Evolutionary conservation across 2,113 vertebrate genomes (phyloP).

Genomic region (Opisthocomus hoazin): DNA sequence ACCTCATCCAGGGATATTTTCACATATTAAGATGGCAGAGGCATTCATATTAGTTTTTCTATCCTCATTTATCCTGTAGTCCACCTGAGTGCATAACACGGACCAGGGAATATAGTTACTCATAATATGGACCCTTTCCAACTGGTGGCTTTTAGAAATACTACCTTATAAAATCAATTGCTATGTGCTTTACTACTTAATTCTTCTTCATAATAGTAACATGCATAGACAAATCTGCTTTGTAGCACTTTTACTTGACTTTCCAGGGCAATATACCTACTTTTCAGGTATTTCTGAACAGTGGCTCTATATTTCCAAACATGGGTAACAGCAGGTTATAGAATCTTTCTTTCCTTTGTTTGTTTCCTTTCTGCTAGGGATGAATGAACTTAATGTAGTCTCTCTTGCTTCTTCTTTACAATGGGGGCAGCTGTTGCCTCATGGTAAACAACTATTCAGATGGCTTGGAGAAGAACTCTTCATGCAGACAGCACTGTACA

Average conservation of each 20-base stretch:
- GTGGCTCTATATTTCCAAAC: not conserved
- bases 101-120: not conserved
- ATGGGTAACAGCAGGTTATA: not conserved
- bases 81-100: not conserved
- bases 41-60: not conserved
- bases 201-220: not conserved
- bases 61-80: not conserved
- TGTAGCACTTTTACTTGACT: not conserved
- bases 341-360: not conserved
- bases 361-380: not conserved
- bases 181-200: not conserved
- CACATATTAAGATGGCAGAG: not conserved
- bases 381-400: not conserved
- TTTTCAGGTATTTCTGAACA: not conserved
- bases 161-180: not conserved
- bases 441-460: conserved; percentile 9
- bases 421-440: not conserved
- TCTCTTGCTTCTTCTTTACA: not conserved
- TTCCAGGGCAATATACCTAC: not conserved
- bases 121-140: no score
- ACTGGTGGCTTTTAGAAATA: not conserved
- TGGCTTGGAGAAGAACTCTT: not conserved
- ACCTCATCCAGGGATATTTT: not conserved
- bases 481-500: not conserved
- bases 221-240: not conserved